phyloP scores from a whole-genome alignment of 2,797 vertebrate species.

The Girardinus metallicus region DNA sequence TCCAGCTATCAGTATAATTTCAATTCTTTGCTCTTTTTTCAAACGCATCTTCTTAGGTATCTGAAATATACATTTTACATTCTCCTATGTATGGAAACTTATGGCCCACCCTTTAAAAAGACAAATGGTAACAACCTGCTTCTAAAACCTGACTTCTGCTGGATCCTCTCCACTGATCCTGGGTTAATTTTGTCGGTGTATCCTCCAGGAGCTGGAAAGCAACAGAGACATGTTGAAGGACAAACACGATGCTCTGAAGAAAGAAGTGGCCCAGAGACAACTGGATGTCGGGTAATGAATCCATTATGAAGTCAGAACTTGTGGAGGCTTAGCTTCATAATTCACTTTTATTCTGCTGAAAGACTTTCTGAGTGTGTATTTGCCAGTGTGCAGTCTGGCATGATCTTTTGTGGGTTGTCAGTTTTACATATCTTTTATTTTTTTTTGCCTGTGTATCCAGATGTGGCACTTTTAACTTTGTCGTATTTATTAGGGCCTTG shows the following conservation, averaged over 20 bases:
- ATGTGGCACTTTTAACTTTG: neutral
- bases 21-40: too few relatives aligned
- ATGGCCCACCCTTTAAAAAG: neutral
- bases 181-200: slow-evolving; percentile 13
- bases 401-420: neutral
- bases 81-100: too few relatives aligned
- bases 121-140: neutral
- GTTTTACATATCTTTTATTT: neutral
- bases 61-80: too few relatives aligned
- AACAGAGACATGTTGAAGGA: slow-evolving; percentile 81
- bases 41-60: too few relatives aligned
- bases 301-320: neutral
- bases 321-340: neutral
- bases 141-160: slow-evolving; percentile 4
- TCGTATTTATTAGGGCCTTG: neutral
- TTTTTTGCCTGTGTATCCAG: neutral
- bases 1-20: too few relatives aligned
- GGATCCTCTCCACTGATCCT: slow-evolving; percentile 10
- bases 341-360: neutral
- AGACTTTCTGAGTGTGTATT: neutral
- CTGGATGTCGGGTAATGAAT: slow-evolving; percentile 82
- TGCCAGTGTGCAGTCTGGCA: too few relatives aligned
- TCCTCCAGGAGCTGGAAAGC: slow-evolving; percentile 82
- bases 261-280: slow-evolving; percentile 85
- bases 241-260: slow-evolving; percentile 84